These are phyloP conservation scores for Hippocampus guttulatus DNA, from an alignment of 2,113 vertebrate genomes.

Conservation along the genomic window DNA sequence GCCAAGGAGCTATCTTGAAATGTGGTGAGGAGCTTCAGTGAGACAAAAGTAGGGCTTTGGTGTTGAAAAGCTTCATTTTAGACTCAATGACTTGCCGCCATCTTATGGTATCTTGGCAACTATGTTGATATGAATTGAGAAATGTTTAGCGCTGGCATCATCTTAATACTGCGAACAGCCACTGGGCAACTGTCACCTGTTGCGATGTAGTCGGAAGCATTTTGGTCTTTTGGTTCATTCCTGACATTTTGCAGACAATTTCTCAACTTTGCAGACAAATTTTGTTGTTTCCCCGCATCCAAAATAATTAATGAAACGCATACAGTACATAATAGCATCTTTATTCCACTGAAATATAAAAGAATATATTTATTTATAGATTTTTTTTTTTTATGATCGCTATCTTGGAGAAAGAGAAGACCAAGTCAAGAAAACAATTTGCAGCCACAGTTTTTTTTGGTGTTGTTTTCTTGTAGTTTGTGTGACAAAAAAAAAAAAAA, in stretches of 20 bases:
- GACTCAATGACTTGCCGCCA: no score
- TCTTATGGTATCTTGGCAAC: no score
- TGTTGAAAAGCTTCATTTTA: no score
- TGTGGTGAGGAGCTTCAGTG: no score
- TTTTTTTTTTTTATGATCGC: conserved; percentile 42
- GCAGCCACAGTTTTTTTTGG: conserved; percentile 50
- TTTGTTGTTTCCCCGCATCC: not conserved
- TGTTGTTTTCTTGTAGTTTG: conserved; percentile 56
- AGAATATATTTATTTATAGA: conserved; percentile 67
- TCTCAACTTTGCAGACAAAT: not conserved
- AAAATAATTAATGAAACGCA: not conserved
- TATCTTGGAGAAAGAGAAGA: conserved; percentile 72
- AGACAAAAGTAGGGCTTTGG: no score
- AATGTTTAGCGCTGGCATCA: no score
- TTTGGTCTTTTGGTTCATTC: no score
- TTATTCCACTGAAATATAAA: conserved; percentile 78
- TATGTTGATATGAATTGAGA: no score
- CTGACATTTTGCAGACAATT: not conserved
- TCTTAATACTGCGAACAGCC: no score
- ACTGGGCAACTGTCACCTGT: no score
- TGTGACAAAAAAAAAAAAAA: conserved; percentile 42
- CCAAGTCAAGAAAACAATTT: conserved; percentile 71
- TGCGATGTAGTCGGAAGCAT: no score
- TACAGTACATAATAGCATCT: conserved; percentile 73
- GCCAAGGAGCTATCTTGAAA: no score